Base-by-base conservation (phyloP, 64 coral and sea anemone species). In the Montipora foliosa region DNA sequence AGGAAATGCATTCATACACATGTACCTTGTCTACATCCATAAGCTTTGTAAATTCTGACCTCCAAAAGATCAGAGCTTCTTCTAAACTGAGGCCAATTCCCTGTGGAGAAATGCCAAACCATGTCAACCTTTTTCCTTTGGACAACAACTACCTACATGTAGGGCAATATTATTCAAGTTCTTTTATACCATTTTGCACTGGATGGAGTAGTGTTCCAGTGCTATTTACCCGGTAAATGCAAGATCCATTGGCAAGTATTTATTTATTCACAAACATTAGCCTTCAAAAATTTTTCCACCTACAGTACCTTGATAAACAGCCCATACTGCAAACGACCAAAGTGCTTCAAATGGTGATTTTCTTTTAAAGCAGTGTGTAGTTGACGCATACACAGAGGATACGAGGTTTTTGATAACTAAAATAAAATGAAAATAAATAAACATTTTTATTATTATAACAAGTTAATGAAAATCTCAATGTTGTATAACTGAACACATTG, bases 1-100 rank as follows among this genome's bases (percentile, higher is more conserved):
- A 21, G 68, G 14, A 22, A 21, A 21, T 71, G 10, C n/a, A 57
- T 55, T 7, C 52, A 64, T 64, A 64, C 4, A 22, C 37, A 78
- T 22, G 74, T 87, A 99, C 97, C 97, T 99, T 96, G 73, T 99
- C 95, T 77, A 95, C 83, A 58, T 99, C 95, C 95, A 99, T 99
- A 50, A 96, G 88, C 78, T 92, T 99, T 94, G 80, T 88, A 75
- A 99, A 99, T 62, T 99, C 97, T 69, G 91, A 88, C 76, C 97
- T 92, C 97, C 97, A 99, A 64, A 99, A 99, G 37, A 94, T 75
- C 7, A 99, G 75, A 47, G 97, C 87, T 79, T 99, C 97, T 52
- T 99, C 97, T 47, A 99, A 76, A 16, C 92, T 96, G 49, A 99
- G 87, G 9, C 97, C 97, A 80, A 99, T 96, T 13, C 95, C 97